Base-by-base conservation (phyloP, 2,113 vertebrate species). In the Aepyceros melampus region DNA sequence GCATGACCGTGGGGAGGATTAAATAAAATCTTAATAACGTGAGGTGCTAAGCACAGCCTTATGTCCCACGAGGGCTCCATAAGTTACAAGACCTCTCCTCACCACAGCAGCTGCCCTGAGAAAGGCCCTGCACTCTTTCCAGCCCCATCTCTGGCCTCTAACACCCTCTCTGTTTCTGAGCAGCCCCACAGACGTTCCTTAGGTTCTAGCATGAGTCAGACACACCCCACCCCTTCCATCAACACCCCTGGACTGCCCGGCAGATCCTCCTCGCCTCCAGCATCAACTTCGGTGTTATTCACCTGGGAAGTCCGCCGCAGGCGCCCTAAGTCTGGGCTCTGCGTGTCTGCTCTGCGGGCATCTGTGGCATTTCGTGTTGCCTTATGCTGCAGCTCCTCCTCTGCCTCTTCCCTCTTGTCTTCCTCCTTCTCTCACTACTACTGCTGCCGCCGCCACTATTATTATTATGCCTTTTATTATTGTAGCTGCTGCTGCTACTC, bases 291-390 rank as follows among this genome's bases (percentile, higher is more conserved):
- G 13, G 27, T 6, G 25, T 55, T 4, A 55, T 21, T 55, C 15
- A 0, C 33, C 7, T 3, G 10, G 25, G 53, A 58, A 0, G 3
- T 43, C 19, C 2, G 8, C 9, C 11, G 4, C 40, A 14, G 36
- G 64, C 1, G 1, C 17, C 27, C 27, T 0, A 10, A 0, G 1
- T 1, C 53, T 11, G 36, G 85, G 23, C 21, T 43, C 23, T 23
- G n/a, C 5, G 23, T 0, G 0, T 49, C 79, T 25, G 7, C 25
- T 43, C 21, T 1, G 4, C 0, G 17, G 8, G 14, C 5, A 25
- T 43, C 43, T 45, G 62, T 2, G n/a, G 47, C 49, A 5, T 47
- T 47, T 7, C 6, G 8, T 56, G 15, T 23, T 47, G 5, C 29
- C 3, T 56, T 56, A 15, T 3, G 19, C 16, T n/a, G 14, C 7